Percentiles rank a stretch among this genome's conserved stretches.
Conservation (phyloP, 2,888 invertebrate genomes). For the Amphipyra berbera region DNA sequence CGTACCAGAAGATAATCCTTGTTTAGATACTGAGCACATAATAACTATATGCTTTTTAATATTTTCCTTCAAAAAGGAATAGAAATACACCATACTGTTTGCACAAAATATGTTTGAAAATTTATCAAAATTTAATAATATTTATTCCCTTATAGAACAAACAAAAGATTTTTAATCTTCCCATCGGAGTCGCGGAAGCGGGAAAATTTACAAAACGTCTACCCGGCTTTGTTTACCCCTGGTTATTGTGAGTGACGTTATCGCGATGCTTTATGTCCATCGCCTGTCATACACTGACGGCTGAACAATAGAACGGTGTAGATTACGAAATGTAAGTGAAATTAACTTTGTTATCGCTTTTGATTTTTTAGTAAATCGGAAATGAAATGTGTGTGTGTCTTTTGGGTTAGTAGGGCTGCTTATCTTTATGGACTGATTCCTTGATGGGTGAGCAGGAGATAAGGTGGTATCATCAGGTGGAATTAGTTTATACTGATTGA, state of each 20-base stretch:
- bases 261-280: conserved; percentile 56
- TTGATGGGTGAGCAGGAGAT: background rate
- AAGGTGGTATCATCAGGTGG: conserved; percentile 8
- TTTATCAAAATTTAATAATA: conserved; percentile 48
- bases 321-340: conserved; percentile 51
- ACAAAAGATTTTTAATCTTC: conserved; percentile 60
- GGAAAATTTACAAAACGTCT: conserved; percentile 55
- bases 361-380: conserved; percentile 26
- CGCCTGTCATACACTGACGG: conserved; percentile 57
- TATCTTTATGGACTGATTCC: conserved; percentile 18
- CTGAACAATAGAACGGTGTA: conserved; percentile 39
- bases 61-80: no score
- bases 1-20: no score
- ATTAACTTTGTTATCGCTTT: conserved; percentile 29
- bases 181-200: conserved; percentile 44
- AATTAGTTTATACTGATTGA: background rate
- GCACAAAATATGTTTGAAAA: conserved; percentile 28
- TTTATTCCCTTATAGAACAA: conserved; percentile 37
- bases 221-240: conserved; percentile 49
- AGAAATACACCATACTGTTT: no score
- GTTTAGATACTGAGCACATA: no score
- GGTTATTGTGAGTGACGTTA: conserved; percentile 63
- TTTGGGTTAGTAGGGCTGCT: conserved; percentile 38
- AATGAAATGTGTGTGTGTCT: conserved; percentile 28
- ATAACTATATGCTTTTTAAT: no score